These are phyloP conservation scores for Lasioglossum figueresi DNA, from an alignment of 2,888 invertebrate species.

Conservation along the genomic window DNA sequence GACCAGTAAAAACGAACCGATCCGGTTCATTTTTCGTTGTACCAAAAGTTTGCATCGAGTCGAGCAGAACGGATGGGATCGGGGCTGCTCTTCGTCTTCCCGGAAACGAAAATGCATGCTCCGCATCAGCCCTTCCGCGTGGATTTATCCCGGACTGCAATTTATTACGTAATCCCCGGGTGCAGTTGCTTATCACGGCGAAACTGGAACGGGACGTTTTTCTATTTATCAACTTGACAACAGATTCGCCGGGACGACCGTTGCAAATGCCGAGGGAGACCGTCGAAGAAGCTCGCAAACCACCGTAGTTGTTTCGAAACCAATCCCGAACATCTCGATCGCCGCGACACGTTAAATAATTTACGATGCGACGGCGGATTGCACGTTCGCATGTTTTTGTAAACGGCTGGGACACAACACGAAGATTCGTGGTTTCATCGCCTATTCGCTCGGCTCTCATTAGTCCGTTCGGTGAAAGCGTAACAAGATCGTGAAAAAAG, in stretches of 20 bases:
- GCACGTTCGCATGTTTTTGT: neutral
- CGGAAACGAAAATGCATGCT: constrained; percentile 34
- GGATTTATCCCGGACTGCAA: constrained; percentile 51
- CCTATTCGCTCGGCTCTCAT: neutral
- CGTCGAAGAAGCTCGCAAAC: constrained; percentile 25
- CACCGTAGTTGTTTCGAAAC: constrained; percentile 43
- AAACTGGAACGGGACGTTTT: constrained; percentile 50
- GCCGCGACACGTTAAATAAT: constrained; percentile 1
- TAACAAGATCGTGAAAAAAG: constrained; percentile 2
- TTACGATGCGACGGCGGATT: constrained; percentile 21
- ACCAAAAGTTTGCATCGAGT: constrained; percentile 1
- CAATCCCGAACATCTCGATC: constrained; percentile 21
- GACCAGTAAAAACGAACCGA: too few species aligned
- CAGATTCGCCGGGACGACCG: constrained; percentile 19
- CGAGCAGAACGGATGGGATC: constrained; percentile 3
- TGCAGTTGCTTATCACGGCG: constrained; percentile 50
- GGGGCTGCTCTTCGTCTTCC: constrained; percentile 18
- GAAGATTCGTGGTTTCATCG: neutral
- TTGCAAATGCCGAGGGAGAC: constrained; percentile 53
- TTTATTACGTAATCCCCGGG: constrained; percentile 61
- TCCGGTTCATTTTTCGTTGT: neutral
- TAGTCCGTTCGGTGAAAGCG: constrained; percentile 17
- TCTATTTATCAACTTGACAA: constrained; percentile 54
- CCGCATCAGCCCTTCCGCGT: constrained; percentile 24
- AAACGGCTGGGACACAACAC: neutral